These are phyloP conservation scores for Corythornis vintsioides DNA, from an alignment of 2,113 vertebrate species.

Conservation along the genomic window DNA sequence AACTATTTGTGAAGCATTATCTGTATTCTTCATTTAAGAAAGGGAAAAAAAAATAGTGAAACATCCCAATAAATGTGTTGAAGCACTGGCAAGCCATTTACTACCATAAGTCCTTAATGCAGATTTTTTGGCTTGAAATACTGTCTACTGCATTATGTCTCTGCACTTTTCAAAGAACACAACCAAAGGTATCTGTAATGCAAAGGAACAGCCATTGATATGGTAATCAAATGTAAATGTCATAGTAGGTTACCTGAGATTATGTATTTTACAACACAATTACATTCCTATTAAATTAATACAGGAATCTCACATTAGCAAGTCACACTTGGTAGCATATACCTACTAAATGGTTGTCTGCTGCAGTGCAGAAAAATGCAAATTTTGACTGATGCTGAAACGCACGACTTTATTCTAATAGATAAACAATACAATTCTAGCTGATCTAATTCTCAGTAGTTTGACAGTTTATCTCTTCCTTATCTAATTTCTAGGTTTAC, in stretches of 20 bases:
- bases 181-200: constrained; percentile 26
- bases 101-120: not conserved
- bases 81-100: not conserved
- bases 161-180: constrained; percentile 28
- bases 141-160: not conserved
- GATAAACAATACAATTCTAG: constrained; percentile 45
- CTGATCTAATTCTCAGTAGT: constrained; percentile 20
- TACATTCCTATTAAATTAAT: constrained; percentile 70
- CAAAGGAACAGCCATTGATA: constrained; percentile 49
- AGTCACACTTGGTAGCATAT: constrained; percentile 60
- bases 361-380: constrained; percentile 54
- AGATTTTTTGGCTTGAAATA: constrained; percentile 7
- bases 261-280: constrained; percentile 75
- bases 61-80: not conserved
- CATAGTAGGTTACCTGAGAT: constrained; percentile 62
- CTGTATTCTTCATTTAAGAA: not conserved
- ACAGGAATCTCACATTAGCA: constrained; percentile 49
- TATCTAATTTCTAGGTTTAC: not conserved
- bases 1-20: not conserved
- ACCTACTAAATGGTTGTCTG: constrained; percentile 60
- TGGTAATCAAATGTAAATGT: constrained; percentile 71
- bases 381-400: constrained; percentile 53
- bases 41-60: not conserved
- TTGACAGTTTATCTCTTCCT: constrained; percentile 19
- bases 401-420: constrained; percentile 16